Evolutionary conservation across 2,888 invertebrate species (phyloP).

Genomic region (Leptopilina myrica): DNA sequence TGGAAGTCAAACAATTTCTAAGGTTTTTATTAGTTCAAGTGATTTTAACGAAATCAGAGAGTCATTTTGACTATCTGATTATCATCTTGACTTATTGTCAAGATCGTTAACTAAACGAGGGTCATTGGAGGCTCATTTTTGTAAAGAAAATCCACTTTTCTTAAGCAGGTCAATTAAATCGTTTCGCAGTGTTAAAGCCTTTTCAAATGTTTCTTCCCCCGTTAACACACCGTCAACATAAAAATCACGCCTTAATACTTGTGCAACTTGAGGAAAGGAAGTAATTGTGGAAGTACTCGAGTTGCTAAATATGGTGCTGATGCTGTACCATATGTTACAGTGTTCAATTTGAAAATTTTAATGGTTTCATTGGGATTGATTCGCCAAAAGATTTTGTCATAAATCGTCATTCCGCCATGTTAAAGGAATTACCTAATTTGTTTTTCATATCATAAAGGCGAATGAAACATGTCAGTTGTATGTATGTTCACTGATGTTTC

Average conservation of each 20-base stretch:
- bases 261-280: too few relatives aligned
- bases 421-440: background rate
- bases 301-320: too few relatives aligned
- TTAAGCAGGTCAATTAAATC: background rate
- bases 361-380: too few relatives aligned
- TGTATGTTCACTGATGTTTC: background rate
- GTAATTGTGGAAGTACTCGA: too few relatives aligned
- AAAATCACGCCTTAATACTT: too few relatives aligned
- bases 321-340: too few relatives aligned
- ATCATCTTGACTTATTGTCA: background rate
- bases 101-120: background rate
- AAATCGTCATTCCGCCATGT: background rate
- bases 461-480: constrained; percentile 5
- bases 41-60: background rate
- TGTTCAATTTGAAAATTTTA: background rate
- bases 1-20: background rate
- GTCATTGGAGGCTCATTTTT: background rate
- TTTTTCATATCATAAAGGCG: background rate
- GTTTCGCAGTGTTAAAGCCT: background rate
- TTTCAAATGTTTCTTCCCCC: constrained; percentile 1
- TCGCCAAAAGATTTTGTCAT: too few relatives aligned
- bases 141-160: background rate
- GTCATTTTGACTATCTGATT: too few relatives aligned
- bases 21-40: background rate
- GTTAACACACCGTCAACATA: background rate